phyloP scores from a whole-genome alignment of 2,113 vertebrate species.

The Notechis scutatus region DNA sequence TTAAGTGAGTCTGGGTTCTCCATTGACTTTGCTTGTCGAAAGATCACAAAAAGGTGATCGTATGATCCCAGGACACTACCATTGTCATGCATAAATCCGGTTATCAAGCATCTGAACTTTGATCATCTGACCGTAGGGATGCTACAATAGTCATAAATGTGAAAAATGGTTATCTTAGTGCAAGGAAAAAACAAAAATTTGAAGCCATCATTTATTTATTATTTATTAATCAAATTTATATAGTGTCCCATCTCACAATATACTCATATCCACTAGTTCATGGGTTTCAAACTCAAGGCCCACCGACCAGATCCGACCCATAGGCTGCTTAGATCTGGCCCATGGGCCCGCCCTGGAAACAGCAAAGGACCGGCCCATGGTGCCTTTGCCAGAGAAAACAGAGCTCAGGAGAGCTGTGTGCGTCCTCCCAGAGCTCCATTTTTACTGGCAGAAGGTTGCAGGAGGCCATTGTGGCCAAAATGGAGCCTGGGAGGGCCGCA shows the following conservation, averaged over 20 bases:
- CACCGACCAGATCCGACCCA: no score
- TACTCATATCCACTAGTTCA: background rate
- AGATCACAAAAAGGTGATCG: background rate
- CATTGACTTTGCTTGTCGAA: background rate
- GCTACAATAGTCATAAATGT: background rate
- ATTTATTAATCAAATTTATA: background rate
- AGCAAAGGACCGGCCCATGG: no score
- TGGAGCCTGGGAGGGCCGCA: no score
- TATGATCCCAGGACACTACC: background rate
- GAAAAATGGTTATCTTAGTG: background rate
- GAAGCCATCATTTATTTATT: background rate
- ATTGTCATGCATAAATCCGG: background rate
- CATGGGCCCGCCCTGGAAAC: no score
- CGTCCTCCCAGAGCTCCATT: no score
- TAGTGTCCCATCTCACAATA: background rate
- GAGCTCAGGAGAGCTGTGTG: no score
- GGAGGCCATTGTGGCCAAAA: no score
- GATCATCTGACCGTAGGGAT: background rate
- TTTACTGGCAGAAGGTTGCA: no score
- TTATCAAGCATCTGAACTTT: background rate
- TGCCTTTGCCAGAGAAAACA: no score
- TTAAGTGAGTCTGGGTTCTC: background rate
- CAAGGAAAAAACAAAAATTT: background rate
- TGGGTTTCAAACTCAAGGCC: no score
- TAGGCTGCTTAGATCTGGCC: no score